Percentiles rank a stretch among this genome's conserved stretches.
Evolutionary conservation across 1,140 invertebrate species (phyloP).

Genomic region (Ips typographus): DNA sequence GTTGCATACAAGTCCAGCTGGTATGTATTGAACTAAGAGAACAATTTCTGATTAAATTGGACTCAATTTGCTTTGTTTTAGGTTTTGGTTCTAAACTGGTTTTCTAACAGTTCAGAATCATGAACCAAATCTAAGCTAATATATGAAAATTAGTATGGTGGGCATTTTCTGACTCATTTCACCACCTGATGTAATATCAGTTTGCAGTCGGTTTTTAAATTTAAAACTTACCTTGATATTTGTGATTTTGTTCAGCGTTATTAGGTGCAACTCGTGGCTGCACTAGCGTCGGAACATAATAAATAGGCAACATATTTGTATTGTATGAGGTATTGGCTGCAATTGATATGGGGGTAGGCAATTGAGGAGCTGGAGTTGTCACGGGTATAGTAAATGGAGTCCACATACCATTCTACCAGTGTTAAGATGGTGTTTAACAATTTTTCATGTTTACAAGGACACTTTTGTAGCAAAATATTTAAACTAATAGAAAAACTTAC

Average conservation of each 20-base stretch:
- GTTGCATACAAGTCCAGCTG: constrained; percentile 57
- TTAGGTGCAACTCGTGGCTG: constrained; percentile 3
- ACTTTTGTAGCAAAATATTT: neutral
- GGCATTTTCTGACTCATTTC: no score
- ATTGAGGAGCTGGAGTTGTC: constrained; percentile 39
- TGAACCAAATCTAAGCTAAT: no score
- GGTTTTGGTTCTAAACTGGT: no score
- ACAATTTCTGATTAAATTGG: neutral
- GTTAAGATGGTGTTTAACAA: neutral
- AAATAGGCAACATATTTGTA: constrained; percentile 57
- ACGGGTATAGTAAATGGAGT: constrained; percentile 61
- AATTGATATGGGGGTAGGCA: neutral
- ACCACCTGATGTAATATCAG: neutral
- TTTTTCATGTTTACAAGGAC: neutral
- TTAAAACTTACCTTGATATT: constrained; percentile 40
- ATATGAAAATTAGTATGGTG: no score
- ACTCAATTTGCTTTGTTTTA: no score
- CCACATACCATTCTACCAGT: constrained; percentile 53
- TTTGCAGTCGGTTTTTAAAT: constrained; percentile 6
- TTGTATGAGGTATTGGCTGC: constrained; percentile 44
- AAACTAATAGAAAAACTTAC: neutral
- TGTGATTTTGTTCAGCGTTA: neutral
- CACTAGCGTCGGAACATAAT: constrained; percentile 58
- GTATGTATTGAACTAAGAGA: constrained; percentile 56
- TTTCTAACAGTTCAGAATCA: no score